Percentiles rank a stretch among this genome's conserved stretches.
Evolutionary conservation across 1,140 invertebrate genomes (phyloP).

Genomic region (Yoshiicerus persimilis): DNA sequence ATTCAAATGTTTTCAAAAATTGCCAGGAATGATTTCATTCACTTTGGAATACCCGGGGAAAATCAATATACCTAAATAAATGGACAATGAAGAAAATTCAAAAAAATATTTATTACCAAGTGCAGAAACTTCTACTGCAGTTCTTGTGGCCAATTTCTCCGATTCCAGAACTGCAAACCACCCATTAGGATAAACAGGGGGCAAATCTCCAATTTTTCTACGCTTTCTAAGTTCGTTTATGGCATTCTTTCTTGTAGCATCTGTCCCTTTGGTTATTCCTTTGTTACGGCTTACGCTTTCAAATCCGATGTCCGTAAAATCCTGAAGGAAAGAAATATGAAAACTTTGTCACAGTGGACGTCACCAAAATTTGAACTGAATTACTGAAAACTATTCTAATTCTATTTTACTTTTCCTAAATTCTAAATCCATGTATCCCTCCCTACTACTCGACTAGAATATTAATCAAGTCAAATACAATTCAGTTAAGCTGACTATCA

Average conservation of each 20-base stretch:
- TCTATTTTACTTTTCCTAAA: no score
- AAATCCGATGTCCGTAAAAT: constrained; percentile 42
- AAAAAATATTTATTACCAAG: constrained; percentile 25
- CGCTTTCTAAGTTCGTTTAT: constrained; percentile 55
- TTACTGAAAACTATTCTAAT: neutral
- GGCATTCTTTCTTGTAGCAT: constrained; percentile 50
- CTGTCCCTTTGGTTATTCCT: neutral
- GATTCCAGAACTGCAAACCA: constrained; percentile 63
- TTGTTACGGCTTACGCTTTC: neutral
- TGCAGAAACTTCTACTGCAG: constrained; percentile 33
- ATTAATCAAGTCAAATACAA: no score
- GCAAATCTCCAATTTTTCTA: constrained; percentile 53
- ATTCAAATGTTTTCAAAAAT: no score
- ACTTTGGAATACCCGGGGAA: no score
- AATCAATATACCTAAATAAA: no score
- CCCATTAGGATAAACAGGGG: constrained; percentile 63
- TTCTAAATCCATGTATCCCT: no score
- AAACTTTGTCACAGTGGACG: neutral
- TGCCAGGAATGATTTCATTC: no score
- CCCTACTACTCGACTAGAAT: no score
- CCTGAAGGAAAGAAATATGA: constrained; percentile 12
- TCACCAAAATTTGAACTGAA: neutral
- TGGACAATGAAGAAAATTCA: neutral
- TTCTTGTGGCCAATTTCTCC: constrained; percentile 42
- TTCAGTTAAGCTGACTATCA: no score